These are phyloP conservation scores for Ailurus styani DNA, from an alignment of 2,113 vertebrate species.

Conservation along the genomic window DNA sequence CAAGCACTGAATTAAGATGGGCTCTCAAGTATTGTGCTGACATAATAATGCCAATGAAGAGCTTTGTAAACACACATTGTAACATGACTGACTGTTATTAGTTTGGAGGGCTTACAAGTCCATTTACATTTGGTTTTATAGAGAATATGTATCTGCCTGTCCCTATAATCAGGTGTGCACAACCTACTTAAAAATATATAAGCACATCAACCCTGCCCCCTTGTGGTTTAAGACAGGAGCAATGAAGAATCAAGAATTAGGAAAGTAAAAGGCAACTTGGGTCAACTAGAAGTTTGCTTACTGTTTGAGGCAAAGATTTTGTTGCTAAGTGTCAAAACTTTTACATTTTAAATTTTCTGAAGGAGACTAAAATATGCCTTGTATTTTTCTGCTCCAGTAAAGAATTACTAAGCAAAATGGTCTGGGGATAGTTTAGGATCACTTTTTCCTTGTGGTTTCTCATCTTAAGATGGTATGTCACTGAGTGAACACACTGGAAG, in stretches of 20 bases:
- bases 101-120: background rate
- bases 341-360: background rate
- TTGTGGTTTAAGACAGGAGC: conserved; percentile 31
- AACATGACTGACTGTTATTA: background rate
- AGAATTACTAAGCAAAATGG: background rate
- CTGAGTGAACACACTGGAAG: background rate
- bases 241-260: background rate
- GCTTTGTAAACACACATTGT: background rate
- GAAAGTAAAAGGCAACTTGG: background rate
- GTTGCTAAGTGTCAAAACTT: background rate
- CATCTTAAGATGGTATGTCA: background rate
- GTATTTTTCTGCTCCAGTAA: background rate
- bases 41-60: background rate
- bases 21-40: background rate
- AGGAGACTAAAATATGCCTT: background rate
- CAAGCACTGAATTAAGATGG: background rate
- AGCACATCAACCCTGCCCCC: conserved; percentile 42
- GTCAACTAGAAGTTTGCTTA: background rate
- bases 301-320: background rate
- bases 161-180: background rate
- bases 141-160: background rate
- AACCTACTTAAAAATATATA: background rate
- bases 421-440: background rate
- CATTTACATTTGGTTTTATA: background rate
- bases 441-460: background rate